Conservation (phyloP, 2,888 invertebrate species). For the Pseudococcus longispinus region DNA sequence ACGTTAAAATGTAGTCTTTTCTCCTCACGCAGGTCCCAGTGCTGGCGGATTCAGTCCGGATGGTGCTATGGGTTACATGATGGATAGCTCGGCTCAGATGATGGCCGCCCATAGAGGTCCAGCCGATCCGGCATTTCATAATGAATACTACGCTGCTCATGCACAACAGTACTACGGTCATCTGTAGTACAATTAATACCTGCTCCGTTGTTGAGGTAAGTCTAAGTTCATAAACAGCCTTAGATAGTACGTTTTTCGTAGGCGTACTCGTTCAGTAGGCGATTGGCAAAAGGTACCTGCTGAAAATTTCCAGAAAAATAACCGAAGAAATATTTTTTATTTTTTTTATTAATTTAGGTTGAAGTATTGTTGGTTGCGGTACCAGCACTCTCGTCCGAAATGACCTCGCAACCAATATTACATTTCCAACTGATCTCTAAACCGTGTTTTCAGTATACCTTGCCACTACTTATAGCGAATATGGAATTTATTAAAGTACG, state of each 20-base stretch:
- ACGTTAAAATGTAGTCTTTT: constrained; percentile 72
- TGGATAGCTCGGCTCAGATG: constrained; percentile 95
- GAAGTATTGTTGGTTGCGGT: constrained; percentile 48
- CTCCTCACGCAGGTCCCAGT: constrained; percentile 92
- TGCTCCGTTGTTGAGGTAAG: constrained; percentile 49
- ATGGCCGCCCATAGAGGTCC: constrained; percentile 85
- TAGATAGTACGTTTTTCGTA: too few species aligned
- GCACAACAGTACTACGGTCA: constrained; percentile 84
- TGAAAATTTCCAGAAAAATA: background rate
- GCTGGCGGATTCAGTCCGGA: constrained; percentile 92
- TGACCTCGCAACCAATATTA: constrained; percentile 57
- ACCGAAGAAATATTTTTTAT: background rate
- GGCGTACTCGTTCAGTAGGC: too few species aligned
- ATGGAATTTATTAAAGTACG: constrained; percentile 38
- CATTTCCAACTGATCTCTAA: constrained; percentile 57
- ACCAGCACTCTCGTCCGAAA: constrained; percentile 38
- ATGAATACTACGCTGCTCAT: constrained; percentile 80
- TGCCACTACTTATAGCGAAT: constrained; percentile 54
- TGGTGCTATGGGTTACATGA: constrained; percentile 95
- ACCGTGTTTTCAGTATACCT: constrained; percentile 55
- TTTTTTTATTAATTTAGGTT: constrained; percentile 41
- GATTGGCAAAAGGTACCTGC: background rate
- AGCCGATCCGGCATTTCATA: constrained; percentile 91
- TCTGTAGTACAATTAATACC: constrained; percentile 68
- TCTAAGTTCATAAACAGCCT: too few species aligned